Percentiles rank a stretch among this genome's conserved stretches.
Conservation (phyloP, 2,888 invertebrate species). For the Encarsia formosa region DNA sequence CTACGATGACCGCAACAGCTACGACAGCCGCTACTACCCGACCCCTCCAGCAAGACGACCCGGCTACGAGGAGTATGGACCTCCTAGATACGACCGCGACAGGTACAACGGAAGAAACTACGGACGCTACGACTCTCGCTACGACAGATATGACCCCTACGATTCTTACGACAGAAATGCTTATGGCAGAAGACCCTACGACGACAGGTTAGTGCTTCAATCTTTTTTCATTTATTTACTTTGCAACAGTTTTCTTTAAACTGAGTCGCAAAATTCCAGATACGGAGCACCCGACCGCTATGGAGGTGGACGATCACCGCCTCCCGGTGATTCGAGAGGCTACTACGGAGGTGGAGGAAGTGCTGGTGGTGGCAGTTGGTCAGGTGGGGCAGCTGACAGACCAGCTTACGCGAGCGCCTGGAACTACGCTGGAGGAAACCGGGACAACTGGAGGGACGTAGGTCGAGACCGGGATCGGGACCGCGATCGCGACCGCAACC, state of each 20-base stretch:
- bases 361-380: constrained; percentile 18
- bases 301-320: constrained; percentile 26
- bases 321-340: constrained; percentile 36
- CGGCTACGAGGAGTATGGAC: constrained; percentile 24
- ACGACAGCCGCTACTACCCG: constrained; percentile 28
- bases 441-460: constrained; percentile 39
- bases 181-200: constrained; percentile 35
- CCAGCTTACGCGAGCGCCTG: constrained; percentile 37
- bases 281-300: constrained; percentile 33
- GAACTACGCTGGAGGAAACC: constrained; percentile 37
- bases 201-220: constrained; percentile 32
- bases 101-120: constrained; percentile 18
- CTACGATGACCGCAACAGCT: constrained; percentile 36
- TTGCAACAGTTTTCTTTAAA: neutral
- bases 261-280: no score
- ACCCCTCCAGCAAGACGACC: neutral
- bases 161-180: constrained; percentile 35
- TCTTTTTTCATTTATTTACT: neutral
- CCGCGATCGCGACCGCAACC: constrained; percentile 20
- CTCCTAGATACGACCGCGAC: constrained; percentile 17
- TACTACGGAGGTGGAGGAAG: constrained; percentile 36
- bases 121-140: constrained; percentile 35
- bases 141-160: constrained; percentile 36
- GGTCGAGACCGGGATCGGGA: constrained; percentile 38
- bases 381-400: constrained; percentile 12